Conservation (phyloP, 2,113 vertebrate species). For the Heterotis niloticus region DNA sequence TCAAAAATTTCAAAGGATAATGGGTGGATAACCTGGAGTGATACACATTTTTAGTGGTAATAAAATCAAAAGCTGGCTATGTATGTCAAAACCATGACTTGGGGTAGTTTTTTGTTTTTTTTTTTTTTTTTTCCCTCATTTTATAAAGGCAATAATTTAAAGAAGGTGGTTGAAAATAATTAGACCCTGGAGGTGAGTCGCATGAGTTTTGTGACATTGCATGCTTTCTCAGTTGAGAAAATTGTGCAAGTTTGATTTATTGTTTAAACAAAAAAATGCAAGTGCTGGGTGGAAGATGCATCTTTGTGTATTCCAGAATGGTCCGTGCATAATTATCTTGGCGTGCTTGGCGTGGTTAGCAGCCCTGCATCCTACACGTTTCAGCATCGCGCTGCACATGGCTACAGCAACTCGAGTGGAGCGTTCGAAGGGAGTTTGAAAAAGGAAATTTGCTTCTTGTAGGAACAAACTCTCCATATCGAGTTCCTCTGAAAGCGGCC, state of each 20-base stretch:
- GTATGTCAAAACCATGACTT: background rate
- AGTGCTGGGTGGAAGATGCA: background rate
- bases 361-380: background rate
- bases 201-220: background rate
- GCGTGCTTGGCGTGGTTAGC: background rate
- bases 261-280: background rate
- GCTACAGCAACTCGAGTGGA: background rate
- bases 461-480: background rate
- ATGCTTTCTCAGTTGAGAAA: background rate
- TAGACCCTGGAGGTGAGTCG: background rate
- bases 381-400: background rate
- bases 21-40: too few species aligned
- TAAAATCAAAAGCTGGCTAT: too few species aligned
- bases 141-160: background rate
- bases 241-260: too few species aligned
- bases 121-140: too few species aligned
- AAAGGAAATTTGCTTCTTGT: background rate
- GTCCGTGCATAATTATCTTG: background rate
- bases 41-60: too few species aligned
- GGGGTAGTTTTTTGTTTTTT: background rate
- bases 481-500: background rate
- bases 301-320: background rate
- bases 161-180: slow-evolving; percentile 6
- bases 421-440: background rate
- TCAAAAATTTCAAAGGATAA: too few species aligned